phyloP scores from a whole-genome alignment of 2,888 invertebrate species.

The Electrophaes corylata region DNA sequence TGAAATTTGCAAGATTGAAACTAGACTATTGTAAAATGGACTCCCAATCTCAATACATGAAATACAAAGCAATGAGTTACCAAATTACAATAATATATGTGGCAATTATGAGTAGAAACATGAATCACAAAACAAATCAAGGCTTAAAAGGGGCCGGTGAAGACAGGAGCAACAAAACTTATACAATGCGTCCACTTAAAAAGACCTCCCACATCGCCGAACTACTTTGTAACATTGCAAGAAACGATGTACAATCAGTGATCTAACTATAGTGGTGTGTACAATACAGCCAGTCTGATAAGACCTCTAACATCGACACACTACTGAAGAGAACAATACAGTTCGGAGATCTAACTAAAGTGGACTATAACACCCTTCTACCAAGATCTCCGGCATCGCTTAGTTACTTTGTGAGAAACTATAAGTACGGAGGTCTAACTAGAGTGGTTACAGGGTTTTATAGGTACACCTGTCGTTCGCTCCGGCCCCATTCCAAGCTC shows the following conservation, averaged over 20 bases:
- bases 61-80: conserved; percentile 24
- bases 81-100: conserved; percentile 2
- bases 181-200: conserved; percentile 59
- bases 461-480: conserved; percentile 74
- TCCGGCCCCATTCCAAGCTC: conserved; percentile 89
- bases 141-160: conserved; percentile 72
- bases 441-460: conserved; percentile 38
- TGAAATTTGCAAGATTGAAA: conserved; percentile 63
- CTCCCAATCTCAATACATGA: conserved; percentile 4
- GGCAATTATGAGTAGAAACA: conserved; percentile 22
- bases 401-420: conserved; percentile 2
- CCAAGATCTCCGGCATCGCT: conserved; percentile 49
- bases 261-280: conserved; percentile 10
- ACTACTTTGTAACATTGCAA: conserved; percentile 7
- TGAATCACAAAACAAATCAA: conserved; percentile 45
- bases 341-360: conserved; percentile 14
- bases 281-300: conserved; percentile 48
- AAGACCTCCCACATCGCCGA: conserved; percentile 46
- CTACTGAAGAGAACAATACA: conserved; percentile 9
- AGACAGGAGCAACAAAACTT: conserved; percentile 74
- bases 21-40: conserved; percentile 2
- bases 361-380: conserved; percentile 42
- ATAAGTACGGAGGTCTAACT: conserved; percentile 28
- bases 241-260: conserved; percentile 4
- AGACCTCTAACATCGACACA: conserved; percentile 46